phyloP scores from a whole-genome alignment of 2,797 vertebrate genomes.

The Alfaro cultratus region DNA sequence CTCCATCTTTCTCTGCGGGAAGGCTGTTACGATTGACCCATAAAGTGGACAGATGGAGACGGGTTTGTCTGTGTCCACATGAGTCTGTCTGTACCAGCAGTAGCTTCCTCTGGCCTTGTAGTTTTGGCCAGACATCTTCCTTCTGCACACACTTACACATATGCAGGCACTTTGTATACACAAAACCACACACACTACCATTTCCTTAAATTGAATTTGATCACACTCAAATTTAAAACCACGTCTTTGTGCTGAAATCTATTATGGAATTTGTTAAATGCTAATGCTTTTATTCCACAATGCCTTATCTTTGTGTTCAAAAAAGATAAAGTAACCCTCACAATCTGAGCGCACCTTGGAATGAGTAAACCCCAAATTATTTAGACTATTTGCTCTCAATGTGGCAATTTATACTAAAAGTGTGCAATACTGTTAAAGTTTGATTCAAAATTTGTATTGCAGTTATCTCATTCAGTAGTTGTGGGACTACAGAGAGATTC shows the following conservation, averaged over 20 bases:
- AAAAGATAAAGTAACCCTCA: conserved; percentile 18
- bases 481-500: conserved; percentile 2
- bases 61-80: conserved; percentile 56
- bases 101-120: conserved; percentile 54
- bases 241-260: neutral
- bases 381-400: conserved; percentile 28
- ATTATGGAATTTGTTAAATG: neutral
- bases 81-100: conserved; percentile 64
- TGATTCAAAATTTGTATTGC: conserved; percentile 26
- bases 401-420: conserved; percentile 46
- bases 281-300: neutral
- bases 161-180: neutral
- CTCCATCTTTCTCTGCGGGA: conserved; percentile 42
- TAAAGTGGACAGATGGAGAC: conserved; percentile 71
- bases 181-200: neutral
- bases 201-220: neutral
- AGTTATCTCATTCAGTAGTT: conserved; percentile 23
- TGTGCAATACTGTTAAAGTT: conserved; percentile 19
- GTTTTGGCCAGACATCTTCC: conserved; percentile 55
- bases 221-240: neutral
- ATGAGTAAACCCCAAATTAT: conserved; percentile 48
- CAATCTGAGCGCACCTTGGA: conserved; percentile 39
- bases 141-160: conserved; percentile 16
- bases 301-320: neutral
- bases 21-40: conserved; percentile 68